A percentile compares a stretch with the other conserved stretches of the same genome.
These are phyloP conservation scores for Hemicordylus capensis DNA, from an alignment of 2,113 vertebrate genomes.

Conservation along the genomic window DNA sequence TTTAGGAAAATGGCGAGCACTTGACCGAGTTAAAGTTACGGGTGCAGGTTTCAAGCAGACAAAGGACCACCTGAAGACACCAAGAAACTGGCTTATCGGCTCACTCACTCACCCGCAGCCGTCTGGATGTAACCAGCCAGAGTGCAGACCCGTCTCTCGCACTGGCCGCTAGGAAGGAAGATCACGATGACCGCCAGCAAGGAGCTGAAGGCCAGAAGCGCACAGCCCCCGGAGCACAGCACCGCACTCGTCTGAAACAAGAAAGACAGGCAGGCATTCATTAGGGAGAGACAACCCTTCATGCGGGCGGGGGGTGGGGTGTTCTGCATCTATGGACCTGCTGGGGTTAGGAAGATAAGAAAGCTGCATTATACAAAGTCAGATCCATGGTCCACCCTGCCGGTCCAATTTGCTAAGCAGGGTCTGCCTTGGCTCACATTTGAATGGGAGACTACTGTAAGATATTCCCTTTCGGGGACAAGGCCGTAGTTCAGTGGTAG, in stretches of 20 bases:
- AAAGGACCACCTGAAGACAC: not conserved
- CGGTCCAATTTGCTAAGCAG: no score
- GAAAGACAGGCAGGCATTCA: slow-evolving; percentile 32
- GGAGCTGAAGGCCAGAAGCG: slow-evolving; percentile 88
- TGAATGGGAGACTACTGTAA: no score
- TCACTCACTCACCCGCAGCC: slow-evolving; percentile 85
- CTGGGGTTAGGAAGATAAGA: no score
- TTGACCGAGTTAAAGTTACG: not conserved
- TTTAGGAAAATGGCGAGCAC: no score
- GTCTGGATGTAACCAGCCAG: slow-evolving; percentile 95
- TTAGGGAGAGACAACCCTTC: no score
- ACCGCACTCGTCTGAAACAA: slow-evolving; percentile 88
- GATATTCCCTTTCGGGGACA: no score
- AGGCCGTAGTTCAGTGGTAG: no score
- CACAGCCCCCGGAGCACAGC: slow-evolving; percentile 89
- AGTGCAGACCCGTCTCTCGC: slow-evolving; percentile 89
- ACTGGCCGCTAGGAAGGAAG: slow-evolving; percentile 88
- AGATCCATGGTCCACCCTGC: no score
- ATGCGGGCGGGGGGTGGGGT: no score
- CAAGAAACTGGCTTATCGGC: accelerated
- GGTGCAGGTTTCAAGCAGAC: not conserved
- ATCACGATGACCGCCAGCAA: slow-evolving; percentile 90
- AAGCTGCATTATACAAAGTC: no score
- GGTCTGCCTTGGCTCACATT: no score
- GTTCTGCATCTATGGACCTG: no score